Evolutionary conservation across 1,140 invertebrate genomes (phyloP).

Genomic region (Conus ventricosus): DNA sequence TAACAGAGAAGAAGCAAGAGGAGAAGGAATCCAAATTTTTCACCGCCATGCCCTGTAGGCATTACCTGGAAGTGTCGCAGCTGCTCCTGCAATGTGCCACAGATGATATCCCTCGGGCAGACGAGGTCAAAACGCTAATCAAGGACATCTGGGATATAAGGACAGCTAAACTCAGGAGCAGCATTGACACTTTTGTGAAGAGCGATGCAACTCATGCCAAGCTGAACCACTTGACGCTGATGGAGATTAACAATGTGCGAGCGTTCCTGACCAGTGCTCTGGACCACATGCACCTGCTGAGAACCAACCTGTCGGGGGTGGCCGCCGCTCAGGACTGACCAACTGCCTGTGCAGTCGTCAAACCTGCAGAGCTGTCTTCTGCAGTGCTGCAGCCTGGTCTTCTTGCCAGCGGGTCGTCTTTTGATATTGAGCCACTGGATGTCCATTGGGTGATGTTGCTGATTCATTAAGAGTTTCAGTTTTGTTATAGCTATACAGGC

Average conservation of each 20-base stretch:
- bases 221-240: slow-evolving; percentile 91
- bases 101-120: slow-evolving; percentile 77
- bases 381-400: neutral
- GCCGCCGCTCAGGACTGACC: slow-evolving; percentile 59
- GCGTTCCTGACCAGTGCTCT: slow-evolving; percentile 90
- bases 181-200: slow-evolving; percentile 91
- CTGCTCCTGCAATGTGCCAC: slow-evolving; percentile 79
- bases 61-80: slow-evolving; percentile 94
- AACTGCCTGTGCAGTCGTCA: neutral
- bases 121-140: slow-evolving; percentile 90
- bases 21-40: slow-evolving; percentile 83
- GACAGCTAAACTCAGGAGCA: slow-evolving; percentile 93
- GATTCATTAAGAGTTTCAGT: neutral
- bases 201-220: slow-evolving; percentile 75
- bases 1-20: slow-evolving; percentile 89
- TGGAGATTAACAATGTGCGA: slow-evolving; percentile 94
- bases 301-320: slow-evolving; percentile 51
- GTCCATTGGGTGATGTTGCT: too few species aligned
- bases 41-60: slow-evolving; percentile 91
- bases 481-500: too few species aligned
- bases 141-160: slow-evolving; percentile 98
- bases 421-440: neutral
- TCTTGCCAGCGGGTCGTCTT: neutral
- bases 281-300: slow-evolving; percentile 86
- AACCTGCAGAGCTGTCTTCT: neutral